Evolutionary conservation across 2,797 vertebrate genomes (phyloP), one percentile per base, ranked within the genome.

Genomic region (Epinephelus malabaricus): DNA sequence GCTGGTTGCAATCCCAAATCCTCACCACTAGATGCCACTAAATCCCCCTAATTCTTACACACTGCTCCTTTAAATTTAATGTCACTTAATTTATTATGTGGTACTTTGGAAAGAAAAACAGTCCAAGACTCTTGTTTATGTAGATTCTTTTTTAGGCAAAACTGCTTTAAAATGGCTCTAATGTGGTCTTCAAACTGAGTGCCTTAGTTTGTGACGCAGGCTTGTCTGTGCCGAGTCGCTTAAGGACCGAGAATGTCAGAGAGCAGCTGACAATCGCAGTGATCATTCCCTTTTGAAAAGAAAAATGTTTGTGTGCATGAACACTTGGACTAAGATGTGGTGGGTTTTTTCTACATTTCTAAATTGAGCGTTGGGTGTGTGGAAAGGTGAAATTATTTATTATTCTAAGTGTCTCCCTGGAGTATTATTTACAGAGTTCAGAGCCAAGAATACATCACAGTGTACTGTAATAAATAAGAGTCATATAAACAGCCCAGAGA

Each of bases 171-270:
- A 82, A 65, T 25, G 30, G n/a, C 18, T 69, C 21, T 1, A 17
- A 45, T 49, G 25, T 45, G 79, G 54, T 81, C 43, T 82, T 43
- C 50, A 71, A 67, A 86, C 50, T 4, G 79, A 85, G 91, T 93
- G 92, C 91, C 91, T 93, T 92, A 74, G 71, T 73, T 73, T 78
- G 69, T 30, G 51, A 73, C 62, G 9, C 60, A 12, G 53, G 63
- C 45, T 30, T 5, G 55, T 65, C 9, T 43, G 43, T 0, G 68
- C 62, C 73, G 50, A 67, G n/a, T 45, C 63, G 61, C 58, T 45
- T 2, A 40, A 69, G 49, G 58, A 79, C 68, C 53, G 21, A 51
- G 78, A 85, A 78, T 82, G 80, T 87, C 19, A 1, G 60, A 64
- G 4, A 58, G 77, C 81, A 75, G 71, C 76, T 74, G 87, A 84